Percentiles rank a stretch among this genome's conserved stretches.
phyloP scores from a whole-genome alignment of 2,797 vertebrate species.

The Serranus cabrilla region DNA sequence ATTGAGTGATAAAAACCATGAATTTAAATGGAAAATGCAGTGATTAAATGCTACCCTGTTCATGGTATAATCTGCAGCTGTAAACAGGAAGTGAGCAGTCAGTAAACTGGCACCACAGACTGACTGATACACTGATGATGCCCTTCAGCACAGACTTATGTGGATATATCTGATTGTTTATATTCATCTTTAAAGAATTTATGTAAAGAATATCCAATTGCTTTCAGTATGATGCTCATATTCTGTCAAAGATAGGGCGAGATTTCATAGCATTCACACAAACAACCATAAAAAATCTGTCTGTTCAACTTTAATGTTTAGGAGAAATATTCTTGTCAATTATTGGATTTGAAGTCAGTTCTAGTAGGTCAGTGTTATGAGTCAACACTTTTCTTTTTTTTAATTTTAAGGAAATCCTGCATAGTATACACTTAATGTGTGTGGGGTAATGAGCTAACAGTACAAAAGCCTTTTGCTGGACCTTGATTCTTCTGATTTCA shows the following conservation, averaged over 20 bases:
- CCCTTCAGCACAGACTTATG: not conserved
- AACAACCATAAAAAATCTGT: not conserved
- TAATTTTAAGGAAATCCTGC: too few relatives aligned
- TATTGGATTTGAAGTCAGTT: not conserved
- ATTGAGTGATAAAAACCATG: not conserved
- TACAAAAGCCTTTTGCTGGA: constrained; percentile 6
- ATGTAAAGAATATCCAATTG: not conserved
- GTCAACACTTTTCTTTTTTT: too few relatives aligned
- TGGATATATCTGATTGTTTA: not conserved
- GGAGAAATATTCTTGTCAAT: not conserved
- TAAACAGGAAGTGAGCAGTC: not conserved
- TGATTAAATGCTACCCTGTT: not conserved
- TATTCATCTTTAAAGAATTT: not conserved
- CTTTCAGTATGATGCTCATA: not conserved
- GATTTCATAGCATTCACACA: not conserved
- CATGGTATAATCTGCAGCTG: not conserved
- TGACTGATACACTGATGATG: not conserved
- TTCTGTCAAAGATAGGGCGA: not conserved
- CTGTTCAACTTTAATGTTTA: not conserved
- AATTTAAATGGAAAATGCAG: not conserved
- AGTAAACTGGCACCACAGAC: not conserved
- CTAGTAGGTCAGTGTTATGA: too few relatives aligned
- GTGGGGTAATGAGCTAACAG: constrained; percentile 6
- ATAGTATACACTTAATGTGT: not conserved
- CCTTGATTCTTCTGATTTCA: not conserved